Evolutionary conservation across 1,140 invertebrate genomes (phyloP).

Genomic region (Aphelinus certus): DNA sequence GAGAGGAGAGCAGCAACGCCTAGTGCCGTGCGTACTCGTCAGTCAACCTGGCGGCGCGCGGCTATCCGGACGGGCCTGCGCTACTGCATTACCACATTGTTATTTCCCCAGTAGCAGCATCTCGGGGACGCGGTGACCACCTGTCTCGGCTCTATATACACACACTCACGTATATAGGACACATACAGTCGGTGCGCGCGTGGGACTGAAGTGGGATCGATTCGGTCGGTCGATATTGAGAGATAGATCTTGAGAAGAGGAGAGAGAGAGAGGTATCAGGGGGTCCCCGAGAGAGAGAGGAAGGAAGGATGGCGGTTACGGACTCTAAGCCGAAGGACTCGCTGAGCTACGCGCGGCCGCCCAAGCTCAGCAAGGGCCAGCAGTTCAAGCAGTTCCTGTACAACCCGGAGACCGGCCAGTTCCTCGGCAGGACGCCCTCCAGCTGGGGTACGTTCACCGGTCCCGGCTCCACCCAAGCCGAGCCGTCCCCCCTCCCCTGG

Average conservation of each 20-base stretch:
- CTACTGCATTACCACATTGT: no score
- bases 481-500: no score
- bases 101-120: no score
- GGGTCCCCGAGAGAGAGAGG: conserved; percentile 21
- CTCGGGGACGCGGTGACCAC: neutral
- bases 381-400: conserved; percentile 71
- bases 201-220: no score
- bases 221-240: no score
- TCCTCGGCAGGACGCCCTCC: conserved; percentile 76
- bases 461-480: no score
- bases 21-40: conserved; percentile 45
- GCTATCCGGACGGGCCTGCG: neutral
- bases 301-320: conserved; percentile 49
- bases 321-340: conserved; percentile 47
- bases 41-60: conserved; percentile 57
- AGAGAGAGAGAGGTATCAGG: neutral
- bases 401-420: conserved; percentile 75
- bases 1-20: conserved; percentile 49
- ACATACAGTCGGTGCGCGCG: conserved; percentile 40
- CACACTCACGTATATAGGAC: conserved; percentile 13
- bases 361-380: conserved; percentile 49
- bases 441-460: conserved; percentile 77
- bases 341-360: conserved; percentile 58
- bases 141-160: neutral
- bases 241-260: neutral